phyloP scores from a whole-genome alignment of 2,113 vertebrate genomes.

The Megaceryle torquata region DNA sequence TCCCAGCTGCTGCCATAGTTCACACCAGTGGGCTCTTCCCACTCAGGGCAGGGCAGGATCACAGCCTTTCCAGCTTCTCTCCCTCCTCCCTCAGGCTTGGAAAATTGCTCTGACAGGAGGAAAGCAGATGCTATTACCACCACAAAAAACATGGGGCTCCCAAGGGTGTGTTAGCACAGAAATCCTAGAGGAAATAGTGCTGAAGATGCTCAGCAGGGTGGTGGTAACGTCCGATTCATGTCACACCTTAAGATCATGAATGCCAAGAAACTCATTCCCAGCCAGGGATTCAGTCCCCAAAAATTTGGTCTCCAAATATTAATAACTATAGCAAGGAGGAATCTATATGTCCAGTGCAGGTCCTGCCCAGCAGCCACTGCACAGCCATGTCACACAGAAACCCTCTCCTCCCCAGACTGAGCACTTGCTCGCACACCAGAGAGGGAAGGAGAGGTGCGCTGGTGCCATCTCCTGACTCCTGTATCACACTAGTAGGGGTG shows the following conservation, averaged over 20 bases:
- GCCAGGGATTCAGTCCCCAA: not conserved
- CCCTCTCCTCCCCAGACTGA: not conserved
- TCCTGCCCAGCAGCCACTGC: not conserved
- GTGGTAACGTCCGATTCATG: rapidly evolving
- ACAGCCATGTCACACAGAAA: rapidly evolving
- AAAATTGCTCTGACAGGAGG: not conserved
- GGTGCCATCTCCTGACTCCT: conserved; percentile 26
- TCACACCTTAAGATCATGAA: not conserved
- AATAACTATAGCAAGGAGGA: not conserved
- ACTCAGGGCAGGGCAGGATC: not conserved
- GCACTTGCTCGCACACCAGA: not conserved
- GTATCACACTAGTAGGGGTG: not conserved
- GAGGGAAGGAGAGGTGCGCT: not conserved
- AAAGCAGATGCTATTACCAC: not conserved
- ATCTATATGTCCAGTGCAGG: rapidly evolving
- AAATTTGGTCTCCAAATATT: not conserved
- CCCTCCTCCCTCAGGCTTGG: not conserved
- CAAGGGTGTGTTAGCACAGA: not conserved
- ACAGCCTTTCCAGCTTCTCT: not conserved
- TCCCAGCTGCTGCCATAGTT: rapidly evolving
- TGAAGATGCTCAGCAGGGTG: not conserved
- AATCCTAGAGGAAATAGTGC: not conserved
- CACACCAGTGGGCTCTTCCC: not conserved
- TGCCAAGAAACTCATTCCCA: not conserved
- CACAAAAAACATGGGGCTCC: rapidly evolving